phyloP scores from a whole-genome alignment of 2,113 vertebrate species.

The Gallinago media region DNA sequence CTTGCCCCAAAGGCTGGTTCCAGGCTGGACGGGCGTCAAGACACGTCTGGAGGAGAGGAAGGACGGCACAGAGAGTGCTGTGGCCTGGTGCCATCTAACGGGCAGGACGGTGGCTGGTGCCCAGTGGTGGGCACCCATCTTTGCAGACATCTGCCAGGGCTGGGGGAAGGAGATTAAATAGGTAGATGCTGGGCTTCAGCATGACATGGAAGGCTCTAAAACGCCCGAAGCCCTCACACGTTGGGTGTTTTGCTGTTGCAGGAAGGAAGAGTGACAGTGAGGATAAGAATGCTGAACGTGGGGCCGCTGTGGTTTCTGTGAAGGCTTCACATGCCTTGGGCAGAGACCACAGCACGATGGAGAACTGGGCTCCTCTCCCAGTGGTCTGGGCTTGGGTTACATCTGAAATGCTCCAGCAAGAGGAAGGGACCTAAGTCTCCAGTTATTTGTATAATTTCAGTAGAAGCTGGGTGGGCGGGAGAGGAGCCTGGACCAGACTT shows the following conservation, averaged over 20 bases:
- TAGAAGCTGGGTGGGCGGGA: neutral
- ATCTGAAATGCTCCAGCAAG: neutral
- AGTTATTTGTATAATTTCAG: neutral
- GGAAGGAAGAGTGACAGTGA: neutral
- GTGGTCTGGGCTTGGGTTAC: neutral
- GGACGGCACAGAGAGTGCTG: neutral
- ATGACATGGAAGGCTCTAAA: neutral
- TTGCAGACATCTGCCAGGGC: neutral
- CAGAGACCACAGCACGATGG: neutral
- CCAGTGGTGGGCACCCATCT: accelerated
- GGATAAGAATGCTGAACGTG: accelerated
- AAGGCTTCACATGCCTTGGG: neutral
- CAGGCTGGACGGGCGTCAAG: neutral
- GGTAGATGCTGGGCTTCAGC: neutral
- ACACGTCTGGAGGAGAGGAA: neutral
- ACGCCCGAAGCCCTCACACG: accelerated
- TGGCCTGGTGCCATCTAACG: constrained; percentile 56
- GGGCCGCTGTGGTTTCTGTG: neutral
- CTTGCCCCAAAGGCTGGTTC: neutral
- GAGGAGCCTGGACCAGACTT: neutral
- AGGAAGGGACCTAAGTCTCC: neutral
- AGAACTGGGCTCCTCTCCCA: neutral
- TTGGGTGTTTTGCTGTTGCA: neutral
- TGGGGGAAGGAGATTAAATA: neutral
- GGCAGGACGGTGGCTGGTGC: neutral